phyloP scores from a whole-genome alignment of 35 echinoderm and acorn worm genomes.

The Acanthaster planci region DNA sequence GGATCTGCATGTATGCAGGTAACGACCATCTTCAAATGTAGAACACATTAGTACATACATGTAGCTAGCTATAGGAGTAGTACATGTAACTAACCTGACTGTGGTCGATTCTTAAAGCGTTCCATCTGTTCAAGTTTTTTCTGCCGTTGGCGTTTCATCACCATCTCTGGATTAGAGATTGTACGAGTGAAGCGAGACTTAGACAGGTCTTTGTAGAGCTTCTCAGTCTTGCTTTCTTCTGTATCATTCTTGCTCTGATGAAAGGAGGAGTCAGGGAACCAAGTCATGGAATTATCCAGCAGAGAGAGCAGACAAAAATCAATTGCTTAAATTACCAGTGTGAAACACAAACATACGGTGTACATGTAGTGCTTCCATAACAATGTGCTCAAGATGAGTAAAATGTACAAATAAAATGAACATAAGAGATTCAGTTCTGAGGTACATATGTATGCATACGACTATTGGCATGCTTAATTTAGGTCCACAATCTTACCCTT shows the following conservation, averaged over 20 bases:
- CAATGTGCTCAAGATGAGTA: too few species aligned
- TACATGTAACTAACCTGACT: constrained; percentile 69
- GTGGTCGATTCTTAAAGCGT: constrained; percentile 64
- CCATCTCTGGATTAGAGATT: constrained; percentile 96
- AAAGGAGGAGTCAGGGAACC: neutral
- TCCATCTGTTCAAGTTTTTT: constrained; percentile 91
- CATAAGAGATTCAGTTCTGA: too few species aligned
- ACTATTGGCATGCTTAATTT: neutral
- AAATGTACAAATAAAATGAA: too few species aligned
- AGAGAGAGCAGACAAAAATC: neutral
- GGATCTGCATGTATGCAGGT: too few species aligned
- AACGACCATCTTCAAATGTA: neutral
- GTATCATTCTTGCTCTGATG: neutral
- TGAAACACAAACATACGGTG: too few species aligned
- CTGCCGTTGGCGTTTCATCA: constrained; percentile 74
- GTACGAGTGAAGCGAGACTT: constrained; percentile 90
- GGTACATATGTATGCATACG: too few species aligned
- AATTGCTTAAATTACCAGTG: neutral
- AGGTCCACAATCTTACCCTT: constrained; percentile 32
- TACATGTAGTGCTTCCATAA: too few species aligned
- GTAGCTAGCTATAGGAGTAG: too few species aligned
- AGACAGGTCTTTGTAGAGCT: constrained; percentile 73
- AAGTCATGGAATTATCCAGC: neutral
- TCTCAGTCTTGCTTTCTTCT: constrained; percentile 32
- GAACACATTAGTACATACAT: neutral